These are phyloP conservation scores for Heterochromis multidens DNA, from an alignment of 2,113 vertebrate genomes.

Conservation along the genomic window DNA sequence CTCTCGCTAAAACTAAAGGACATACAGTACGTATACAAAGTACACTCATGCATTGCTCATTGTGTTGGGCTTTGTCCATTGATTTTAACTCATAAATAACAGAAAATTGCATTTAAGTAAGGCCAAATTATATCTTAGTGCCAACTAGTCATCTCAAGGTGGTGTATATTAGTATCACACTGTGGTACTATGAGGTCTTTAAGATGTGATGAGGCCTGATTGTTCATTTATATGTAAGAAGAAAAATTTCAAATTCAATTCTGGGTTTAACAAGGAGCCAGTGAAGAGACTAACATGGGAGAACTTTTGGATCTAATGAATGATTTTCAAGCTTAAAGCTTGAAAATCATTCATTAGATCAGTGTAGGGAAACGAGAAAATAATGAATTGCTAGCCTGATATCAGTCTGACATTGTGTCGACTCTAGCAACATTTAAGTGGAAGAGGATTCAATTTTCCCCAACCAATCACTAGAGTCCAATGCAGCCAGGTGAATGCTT, in stretches of 20 bases:
- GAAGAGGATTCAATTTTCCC: background rate
- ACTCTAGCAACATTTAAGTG: background rate
- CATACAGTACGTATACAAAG: background rate
- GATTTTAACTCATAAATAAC: background rate
- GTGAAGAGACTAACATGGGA: background rate
- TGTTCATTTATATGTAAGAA: background rate
- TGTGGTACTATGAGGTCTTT: background rate
- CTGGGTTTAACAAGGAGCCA: background rate
- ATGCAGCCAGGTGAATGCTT: too few species aligned
- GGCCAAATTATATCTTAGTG: background rate
- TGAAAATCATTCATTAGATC: too few species aligned
- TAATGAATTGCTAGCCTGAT: background rate
- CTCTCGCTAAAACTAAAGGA: too few species aligned
- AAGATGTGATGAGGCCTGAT: background rate
- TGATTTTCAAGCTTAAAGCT: background rate
- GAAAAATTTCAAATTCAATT: background rate
- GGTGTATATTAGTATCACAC: too few species aligned
- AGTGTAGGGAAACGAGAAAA: background rate
- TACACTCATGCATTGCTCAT: background rate
- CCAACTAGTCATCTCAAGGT: fast-evolving
- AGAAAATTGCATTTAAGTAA: background rate
- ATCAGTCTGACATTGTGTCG: background rate
- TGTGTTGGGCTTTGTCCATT: background rate
- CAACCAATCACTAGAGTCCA: background rate
- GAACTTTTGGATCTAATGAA: background rate